Percentiles rank a stretch among this genome's conserved stretches.
phyloP scores from a whole-genome alignment of 2,113 vertebrate species.

The Saccopteryx bilineata region DNA sequence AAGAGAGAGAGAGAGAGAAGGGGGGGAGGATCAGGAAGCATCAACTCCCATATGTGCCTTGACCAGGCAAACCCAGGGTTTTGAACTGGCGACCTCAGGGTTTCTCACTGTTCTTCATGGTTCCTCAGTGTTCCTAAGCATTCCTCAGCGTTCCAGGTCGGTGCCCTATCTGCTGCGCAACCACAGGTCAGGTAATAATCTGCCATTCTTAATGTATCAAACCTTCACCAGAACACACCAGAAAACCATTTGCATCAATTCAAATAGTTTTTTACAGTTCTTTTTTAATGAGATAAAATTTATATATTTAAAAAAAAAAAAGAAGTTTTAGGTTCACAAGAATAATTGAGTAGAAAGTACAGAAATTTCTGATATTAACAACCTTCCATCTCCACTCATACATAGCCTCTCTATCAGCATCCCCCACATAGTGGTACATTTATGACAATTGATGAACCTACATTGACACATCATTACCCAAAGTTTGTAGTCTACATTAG shows the following conservation, averaged over 20 bases:
- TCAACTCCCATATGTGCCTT: not conserved
- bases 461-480: not conserved
- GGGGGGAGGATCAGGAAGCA: too few relatives aligned
- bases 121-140: too few relatives aligned
- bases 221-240: not conserved
- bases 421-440: not conserved
- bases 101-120: too few relatives aligned
- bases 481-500: not conserved
- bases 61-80: not conserved
- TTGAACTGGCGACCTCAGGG: too few relatives aligned
- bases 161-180: not conserved
- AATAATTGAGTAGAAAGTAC: not conserved
- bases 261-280: not conserved
- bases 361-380: not conserved
- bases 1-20: not conserved
- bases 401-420: not conserved
- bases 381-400: not conserved
- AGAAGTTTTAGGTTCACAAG: slow-evolving; percentile 13
- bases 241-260: too few relatives aligned
- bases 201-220: slow-evolving; percentile 23
- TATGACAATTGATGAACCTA: not conserved
- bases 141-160: too few relatives aligned
- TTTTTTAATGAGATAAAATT: not conserved
- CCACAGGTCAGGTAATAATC: not conserved
- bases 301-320: slow-evolving; percentile 3